phyloP scores from a whole-genome alignment of 1,140 invertebrate species.

The Drosophila sucinea region DNA sequence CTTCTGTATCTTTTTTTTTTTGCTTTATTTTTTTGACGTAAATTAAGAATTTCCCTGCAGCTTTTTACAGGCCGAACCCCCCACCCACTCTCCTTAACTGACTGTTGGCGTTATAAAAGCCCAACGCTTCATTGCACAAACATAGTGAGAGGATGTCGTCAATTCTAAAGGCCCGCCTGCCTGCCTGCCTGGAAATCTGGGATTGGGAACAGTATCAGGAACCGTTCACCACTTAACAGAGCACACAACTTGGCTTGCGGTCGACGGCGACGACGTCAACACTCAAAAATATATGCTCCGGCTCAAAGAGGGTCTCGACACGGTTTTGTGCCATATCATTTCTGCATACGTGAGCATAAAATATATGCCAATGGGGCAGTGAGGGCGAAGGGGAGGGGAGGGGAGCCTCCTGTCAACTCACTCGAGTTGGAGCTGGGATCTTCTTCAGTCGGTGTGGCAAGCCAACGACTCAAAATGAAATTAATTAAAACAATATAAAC shows the following conservation, averaged over 20 bases:
- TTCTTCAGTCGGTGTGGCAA: slow-evolving; percentile 42
- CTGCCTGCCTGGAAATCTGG: not conserved
- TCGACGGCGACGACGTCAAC: slow-evolving; percentile 33
- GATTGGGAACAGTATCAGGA: slow-evolving; percentile 5
- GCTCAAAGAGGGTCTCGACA: slow-evolving; percentile 23
- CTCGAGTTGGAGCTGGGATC: not conserved
- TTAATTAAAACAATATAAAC: slow-evolving; percentile 76
- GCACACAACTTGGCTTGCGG: slow-evolving; percentile 67
- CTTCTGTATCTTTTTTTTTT: slow-evolving; percentile 19
- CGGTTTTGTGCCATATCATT: slow-evolving; percentile 49
- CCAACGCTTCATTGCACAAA: slow-evolving; percentile 78
- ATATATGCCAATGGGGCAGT: slow-evolving; percentile 34
- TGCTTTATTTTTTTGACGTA: slow-evolving; percentile 54
- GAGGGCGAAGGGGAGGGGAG: not conserved
- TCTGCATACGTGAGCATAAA: slow-evolving; percentile 67
- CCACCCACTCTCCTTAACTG: slow-evolving; percentile 51
- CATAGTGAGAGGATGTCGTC: slow-evolving; percentile 57
- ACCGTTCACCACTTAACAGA: slow-evolving; percentile 59
- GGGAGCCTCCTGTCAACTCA: not conserved
- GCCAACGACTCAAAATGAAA: slow-evolving; percentile 63
- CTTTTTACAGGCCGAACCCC: slow-evolving; percentile 54
- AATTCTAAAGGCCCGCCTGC: slow-evolving; percentile 63
- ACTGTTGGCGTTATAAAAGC: slow-evolving; percentile 79
- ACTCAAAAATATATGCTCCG: slow-evolving; percentile 19
- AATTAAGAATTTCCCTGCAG: slow-evolving; percentile 75